Conservation (phyloP, 2,888 invertebrate genomes). For the Nomada hirtipes region DNA sequence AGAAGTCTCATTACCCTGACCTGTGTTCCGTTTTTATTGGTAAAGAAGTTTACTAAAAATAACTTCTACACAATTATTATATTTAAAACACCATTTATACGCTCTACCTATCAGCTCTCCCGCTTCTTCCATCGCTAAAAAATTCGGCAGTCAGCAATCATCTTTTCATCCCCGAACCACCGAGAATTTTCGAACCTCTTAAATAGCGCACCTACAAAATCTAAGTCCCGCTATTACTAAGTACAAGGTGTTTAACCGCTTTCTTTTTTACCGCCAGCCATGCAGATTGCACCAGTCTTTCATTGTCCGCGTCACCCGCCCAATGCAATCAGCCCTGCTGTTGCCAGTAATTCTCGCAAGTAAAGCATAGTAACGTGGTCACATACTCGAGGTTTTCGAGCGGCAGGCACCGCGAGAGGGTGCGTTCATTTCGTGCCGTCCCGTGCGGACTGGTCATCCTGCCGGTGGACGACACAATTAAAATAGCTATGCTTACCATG, state of each 20-base stretch:
- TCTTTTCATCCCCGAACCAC: too few relatives aligned
- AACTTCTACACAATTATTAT: not conserved
- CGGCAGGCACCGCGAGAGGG: slow-evolving; percentile 57
- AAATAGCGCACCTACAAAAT: not conserved
- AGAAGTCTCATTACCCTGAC: too few relatives aligned
- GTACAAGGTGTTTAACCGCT: slow-evolving; percentile 25
- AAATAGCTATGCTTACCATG: slow-evolving; percentile 83
- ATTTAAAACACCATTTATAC: not conserved
- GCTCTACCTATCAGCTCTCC: not conserved
- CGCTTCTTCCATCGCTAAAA: too few relatives aligned
- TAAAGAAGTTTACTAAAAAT: too few relatives aligned
- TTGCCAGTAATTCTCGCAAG: slow-evolving; percentile 76
- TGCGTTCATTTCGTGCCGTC: slow-evolving; percentile 75
- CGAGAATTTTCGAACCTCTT: not conserved
- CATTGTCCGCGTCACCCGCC: slow-evolving; percentile 50
- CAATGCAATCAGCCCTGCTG: slow-evolving; percentile 68
- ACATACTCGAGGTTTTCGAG: slow-evolving; percentile 75
- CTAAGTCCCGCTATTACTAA: too few relatives aligned
- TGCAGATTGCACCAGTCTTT: slow-evolving; percentile 60
- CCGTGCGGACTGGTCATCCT: slow-evolving; percentile 77
- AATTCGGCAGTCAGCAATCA: too few relatives aligned
- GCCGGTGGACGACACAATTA: slow-evolving; percentile 82
- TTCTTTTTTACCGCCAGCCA: slow-evolving; percentile 23
- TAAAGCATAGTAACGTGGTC: slow-evolving; percentile 78
- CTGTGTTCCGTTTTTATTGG: too few relatives aligned